These are phyloP conservation scores for Podargus strigoides DNA, from an alignment of 2,797 vertebrate species.

Conservation along the genomic window DNA sequence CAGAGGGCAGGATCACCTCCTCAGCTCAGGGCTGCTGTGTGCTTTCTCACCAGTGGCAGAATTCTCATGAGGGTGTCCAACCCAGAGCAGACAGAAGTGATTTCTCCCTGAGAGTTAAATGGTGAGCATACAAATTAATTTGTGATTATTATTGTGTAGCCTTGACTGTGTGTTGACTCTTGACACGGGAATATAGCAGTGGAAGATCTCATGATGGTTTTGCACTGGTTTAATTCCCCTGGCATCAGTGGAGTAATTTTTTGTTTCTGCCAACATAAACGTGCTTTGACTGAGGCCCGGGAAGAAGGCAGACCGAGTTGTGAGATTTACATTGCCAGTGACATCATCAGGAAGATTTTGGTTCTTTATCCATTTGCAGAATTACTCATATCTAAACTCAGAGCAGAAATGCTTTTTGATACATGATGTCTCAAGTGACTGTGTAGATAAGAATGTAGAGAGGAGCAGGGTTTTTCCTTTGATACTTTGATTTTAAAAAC, in stretches of 20 bases:
- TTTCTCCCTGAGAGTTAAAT: background rate
- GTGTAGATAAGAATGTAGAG: background rate
- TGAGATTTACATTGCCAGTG: background rate
- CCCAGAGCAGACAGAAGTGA: background rate
- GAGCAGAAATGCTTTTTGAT: background rate
- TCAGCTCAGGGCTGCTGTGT: background rate
- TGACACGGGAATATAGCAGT: background rate
- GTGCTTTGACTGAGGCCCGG: background rate
- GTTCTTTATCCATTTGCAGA: background rate
- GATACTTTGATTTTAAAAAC: background rate
- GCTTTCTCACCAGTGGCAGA: background rate
- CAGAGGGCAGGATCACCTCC: background rate
- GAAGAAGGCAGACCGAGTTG: background rate
- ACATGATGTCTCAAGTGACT: background rate
- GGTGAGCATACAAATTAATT: background rate
- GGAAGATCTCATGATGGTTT: background rate
- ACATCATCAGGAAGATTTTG: background rate
- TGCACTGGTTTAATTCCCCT: background rate
- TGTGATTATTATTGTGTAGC: background rate
- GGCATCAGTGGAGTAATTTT: background rate
- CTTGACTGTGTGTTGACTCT: background rate
- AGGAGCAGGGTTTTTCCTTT: background rate
- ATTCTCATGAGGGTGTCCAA: accelerated
- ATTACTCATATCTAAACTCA: background rate
- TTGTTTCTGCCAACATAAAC: background rate